phyloP scores from a whole-genome alignment of 2,797 vertebrate species.

The Amblyraja radiata region DNA sequence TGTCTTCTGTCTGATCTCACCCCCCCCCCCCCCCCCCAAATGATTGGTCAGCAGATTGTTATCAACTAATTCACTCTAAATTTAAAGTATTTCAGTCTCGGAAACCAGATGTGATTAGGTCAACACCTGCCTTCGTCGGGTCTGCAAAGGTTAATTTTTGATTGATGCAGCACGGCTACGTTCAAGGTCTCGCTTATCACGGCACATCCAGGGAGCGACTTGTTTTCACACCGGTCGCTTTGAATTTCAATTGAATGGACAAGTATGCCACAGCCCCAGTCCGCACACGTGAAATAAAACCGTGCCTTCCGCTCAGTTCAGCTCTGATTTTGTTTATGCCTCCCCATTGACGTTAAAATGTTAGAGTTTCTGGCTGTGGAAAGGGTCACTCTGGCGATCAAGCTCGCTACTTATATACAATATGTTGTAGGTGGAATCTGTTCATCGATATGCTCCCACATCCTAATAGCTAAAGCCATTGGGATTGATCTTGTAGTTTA shows the following conservation, averaged over 20 bases:
- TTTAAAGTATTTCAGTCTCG: constrained; percentile 58
- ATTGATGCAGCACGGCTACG: constrained; percentile 64
- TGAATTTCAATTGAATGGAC: not conserved
- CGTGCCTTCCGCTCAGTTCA: not conserved
- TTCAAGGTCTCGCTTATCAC: constrained; percentile 55
- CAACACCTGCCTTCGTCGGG: constrained; percentile 53
- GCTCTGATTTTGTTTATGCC: not conserved
- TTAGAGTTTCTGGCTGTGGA: not conserved
- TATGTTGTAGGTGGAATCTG: not conserved
- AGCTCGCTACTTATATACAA: not conserved
- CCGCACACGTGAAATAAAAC: not conserved
- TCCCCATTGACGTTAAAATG: not conserved
- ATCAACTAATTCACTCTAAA: constrained; percentile 56
- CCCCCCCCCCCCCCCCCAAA: constrained; percentile 42
- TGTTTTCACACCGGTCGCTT: not conserved
- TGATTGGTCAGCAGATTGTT: constrained; percentile 57
- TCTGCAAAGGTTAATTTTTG: constrained; percentile 68
- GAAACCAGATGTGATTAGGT: constrained; percentile 67
- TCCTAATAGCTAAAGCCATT: not conserved
- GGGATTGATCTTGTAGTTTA: not conserved
- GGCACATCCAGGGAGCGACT: constrained; percentile 43
- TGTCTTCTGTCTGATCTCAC: constrained; percentile 59
- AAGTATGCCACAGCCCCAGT: not conserved
- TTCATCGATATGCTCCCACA: not conserved
- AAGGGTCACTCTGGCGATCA: not conserved